A percentile compares a stretch with the other conserved stretches of the same genome.
Conservation (phyloP, 2,113 vertebrate genomes). For the Plecturocebus donacophilus region DNA sequence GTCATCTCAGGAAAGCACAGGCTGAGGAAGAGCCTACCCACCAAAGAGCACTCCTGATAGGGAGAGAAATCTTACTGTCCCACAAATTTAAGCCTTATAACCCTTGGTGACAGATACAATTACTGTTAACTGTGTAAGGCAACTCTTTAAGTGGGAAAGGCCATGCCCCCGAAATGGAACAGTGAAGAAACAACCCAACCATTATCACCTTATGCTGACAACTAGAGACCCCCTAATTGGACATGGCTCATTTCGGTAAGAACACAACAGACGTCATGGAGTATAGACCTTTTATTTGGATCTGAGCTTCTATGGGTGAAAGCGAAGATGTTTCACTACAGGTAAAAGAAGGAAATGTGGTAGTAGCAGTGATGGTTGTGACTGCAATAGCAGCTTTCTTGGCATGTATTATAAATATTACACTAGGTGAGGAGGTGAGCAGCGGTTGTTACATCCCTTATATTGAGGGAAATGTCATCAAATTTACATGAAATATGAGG, state of each 20-base stretch:
- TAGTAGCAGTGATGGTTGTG: neutral
- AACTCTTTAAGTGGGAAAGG: neutral
- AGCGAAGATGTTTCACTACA: neutral
- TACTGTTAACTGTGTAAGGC: neutral
- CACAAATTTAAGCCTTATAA: neutral
- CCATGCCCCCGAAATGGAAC: neutral
- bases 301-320: neutral
- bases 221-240: neutral
- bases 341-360: neutral
- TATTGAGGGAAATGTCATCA: neutral
- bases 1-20: constrained; percentile 20
- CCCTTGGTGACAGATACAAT: neutral
- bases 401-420: neutral
- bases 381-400: neutral
- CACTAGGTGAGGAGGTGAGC: neutral
- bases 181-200: neutral
- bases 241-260: neutral
- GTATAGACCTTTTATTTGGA: neutral
- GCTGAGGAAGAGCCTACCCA: neutral
- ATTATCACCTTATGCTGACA: neutral
- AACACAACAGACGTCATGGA: neutral
- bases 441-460: neutral
- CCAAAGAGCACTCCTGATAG: neutral
- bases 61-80: neutral
- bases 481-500: neutral